Percentiles rank a stretch among this genome's conserved stretches.
phyloP scores from a whole-genome alignment of 2,888 invertebrate species.

The Onchidella celtica region DNA sequence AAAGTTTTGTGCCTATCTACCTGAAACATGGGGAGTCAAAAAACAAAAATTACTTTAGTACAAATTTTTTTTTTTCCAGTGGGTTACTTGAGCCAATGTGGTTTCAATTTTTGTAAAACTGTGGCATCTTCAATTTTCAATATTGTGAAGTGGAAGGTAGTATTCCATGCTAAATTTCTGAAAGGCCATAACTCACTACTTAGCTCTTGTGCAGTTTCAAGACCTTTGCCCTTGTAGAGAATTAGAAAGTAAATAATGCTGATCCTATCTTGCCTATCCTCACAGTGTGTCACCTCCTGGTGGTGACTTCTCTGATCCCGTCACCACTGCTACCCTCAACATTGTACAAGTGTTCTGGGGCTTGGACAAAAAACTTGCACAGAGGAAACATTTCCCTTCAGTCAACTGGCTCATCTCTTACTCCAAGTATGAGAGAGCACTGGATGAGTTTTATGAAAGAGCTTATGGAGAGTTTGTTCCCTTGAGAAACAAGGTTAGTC shows the following conservation, averaged over 20 bases:
- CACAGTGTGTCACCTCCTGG: conserved; percentile 96
- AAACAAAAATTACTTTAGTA: no score
- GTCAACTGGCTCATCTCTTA: conserved; percentile 99
- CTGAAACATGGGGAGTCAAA: no score
- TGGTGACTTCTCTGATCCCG: conserved; percentile 99
- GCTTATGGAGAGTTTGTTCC: conserved; percentile 98
- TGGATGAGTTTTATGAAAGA: conserved; percentile 99
- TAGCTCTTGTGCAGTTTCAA: neutral
- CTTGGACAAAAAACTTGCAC: conserved; percentile 98
- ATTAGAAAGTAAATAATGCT: no score
- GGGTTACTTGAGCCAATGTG: no score
- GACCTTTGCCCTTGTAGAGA: no score
- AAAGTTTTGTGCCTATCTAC: no score
- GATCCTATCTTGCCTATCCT: conserved; percentile 50
- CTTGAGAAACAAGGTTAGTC: conserved; percentile 93
- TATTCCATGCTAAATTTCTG: no score
- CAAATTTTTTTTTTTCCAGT: no score
- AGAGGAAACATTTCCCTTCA: conserved; percentile 99
- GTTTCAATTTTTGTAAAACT: no score
- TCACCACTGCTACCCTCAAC: conserved; percentile 98
- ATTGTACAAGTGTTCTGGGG: conserved; percentile 99
- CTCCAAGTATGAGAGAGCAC: conserved; percentile 98
- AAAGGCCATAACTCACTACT: neutral
- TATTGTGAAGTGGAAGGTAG: no score
- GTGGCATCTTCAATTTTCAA: no score